Base-by-base conservation (phyloP, 1,140 invertebrate genomes). In the Nilaparvata lugens region DNA sequence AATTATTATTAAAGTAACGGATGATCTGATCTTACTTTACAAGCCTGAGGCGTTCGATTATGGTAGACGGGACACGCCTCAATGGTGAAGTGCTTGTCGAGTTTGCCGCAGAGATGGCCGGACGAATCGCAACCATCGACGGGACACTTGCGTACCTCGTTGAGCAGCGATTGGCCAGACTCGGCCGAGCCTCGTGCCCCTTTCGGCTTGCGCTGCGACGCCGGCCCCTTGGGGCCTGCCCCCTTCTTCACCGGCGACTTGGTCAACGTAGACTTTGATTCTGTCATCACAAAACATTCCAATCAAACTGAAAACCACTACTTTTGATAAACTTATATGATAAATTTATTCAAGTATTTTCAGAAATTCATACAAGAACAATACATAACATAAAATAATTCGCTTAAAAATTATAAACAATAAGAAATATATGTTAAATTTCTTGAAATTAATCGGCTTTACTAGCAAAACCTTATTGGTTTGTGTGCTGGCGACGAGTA, bases 61-160 rank as follows among this genome's bases (percentile, higher is more conserved):
- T 97, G 93, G 74, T 90, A 97, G 4, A 87, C 69, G 5, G 93
- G 93, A 72, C 94, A 97, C 11, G 90, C 88, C 70, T 92, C 88
- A 45, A 90, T 76, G 2, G 90, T 90, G 71, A 93, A 92, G 75
- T 97, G 93, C 21, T 80, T 82, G 9, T 88, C 83, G 64, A 86
- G 79, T 70, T 83, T 83, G 24, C 93, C 92, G 71, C 85, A 85
- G 7, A 97, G 76, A 78, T 97, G 93, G 59, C 94, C 94, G 23
- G 75, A 74, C 19, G 93, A 96, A 73, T 96, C 88, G 73, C 94
- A 97, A 4, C 85, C 85, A 60, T 91, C 83, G 13, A 97, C 77
- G 0, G 91, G 91, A 76, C 94, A 97, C 62, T 85, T 81, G 24
- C 84, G 76, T 66, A 91, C 87, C 64, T 85, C 81, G 16, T 73